Evolutionary conservation across 1,140 invertebrate species (phyloP), one percentile per base, ranked within the genome.

Genomic region (Physella acuta): DNA sequence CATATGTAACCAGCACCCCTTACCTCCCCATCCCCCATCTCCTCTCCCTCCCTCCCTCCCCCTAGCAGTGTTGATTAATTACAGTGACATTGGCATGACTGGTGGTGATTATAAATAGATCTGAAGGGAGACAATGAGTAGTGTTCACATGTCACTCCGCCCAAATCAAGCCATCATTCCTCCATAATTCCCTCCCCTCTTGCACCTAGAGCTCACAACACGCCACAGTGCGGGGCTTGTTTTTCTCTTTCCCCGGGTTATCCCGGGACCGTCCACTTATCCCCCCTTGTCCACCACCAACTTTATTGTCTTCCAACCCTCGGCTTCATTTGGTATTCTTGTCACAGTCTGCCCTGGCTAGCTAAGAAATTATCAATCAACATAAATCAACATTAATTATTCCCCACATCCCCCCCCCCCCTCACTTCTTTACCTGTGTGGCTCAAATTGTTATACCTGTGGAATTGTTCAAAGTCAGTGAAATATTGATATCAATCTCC

Each of bases 361-460:
- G 56, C n/a, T 58, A 11, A 58, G n/a, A 58, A 58, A 58, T 58
- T 58, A 58, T 58, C 28, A 58, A 33, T 33, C 56, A 33, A 11
- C 14, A 58, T 58, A 58, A 58, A 58, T 33, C 28, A 4, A 30
- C 24, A 58, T 58, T 58, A 3, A 58, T 58, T 58, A 58, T 3
- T 33, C 8, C 39, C 39, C 8, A 8, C 39, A 44, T 44, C 39
- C 39, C 39, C 20, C 39, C 39, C 39, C 39, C 39, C 39, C 39
- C 39, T 20, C 39, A 44, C 39, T 20, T 20, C 8, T 44, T 44
- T 44, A 11, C 39, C 39, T 44, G n/a, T n/a, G n/a, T n/a, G n/a
- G n/a, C n/a, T n/a, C n/a, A n/a, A n/a, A n/a, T n/a, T n/a, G n/a
- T n/a, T n/a, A n/a, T n/a, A n/a, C n/a, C n/a, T n/a, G n/a, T n/a